Conservation (phyloP, 1,140 invertebrate genomes). For the Ceratoteleas bidentatus region DNA sequence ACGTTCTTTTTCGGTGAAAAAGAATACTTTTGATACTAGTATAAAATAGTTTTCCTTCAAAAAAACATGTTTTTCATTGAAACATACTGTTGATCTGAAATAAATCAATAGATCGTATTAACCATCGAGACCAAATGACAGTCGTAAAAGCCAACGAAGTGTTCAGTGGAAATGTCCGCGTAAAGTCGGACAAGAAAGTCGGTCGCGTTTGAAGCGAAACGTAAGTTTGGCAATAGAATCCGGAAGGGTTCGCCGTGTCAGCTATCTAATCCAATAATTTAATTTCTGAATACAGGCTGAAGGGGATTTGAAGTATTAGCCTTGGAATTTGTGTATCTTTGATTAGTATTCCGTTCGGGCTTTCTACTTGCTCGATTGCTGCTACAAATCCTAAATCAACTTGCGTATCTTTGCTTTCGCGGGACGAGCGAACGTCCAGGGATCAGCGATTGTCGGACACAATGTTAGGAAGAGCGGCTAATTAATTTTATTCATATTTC, state of each 20-base stretch:
- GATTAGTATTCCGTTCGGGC: slow-evolving; percentile 81
- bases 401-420: slow-evolving; percentile 69
- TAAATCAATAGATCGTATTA: too few species aligned
- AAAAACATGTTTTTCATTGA: too few species aligned
- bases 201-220: slow-evolving; percentile 17
- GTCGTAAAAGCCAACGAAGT: neutral
- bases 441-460: slow-evolving; percentile 63
- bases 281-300: slow-evolving; percentile 79
- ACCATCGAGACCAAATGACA: neutral
- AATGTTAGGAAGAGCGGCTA: slow-evolving; percentile 51
- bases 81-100: too few species aligned
- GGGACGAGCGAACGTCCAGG: slow-evolving; percentile 50
- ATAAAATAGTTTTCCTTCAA: too few species aligned
- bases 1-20: too few species aligned
- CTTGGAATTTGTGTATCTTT: slow-evolving; percentile 81
- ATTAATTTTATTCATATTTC: slow-evolving; percentile 65
- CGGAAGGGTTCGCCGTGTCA: slow-evolving; percentile 72
- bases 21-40: too few species aligned
- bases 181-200: slow-evolving; percentile 18
- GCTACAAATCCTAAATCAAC: slow-evolving; percentile 80
- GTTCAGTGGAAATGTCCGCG: slow-evolving; percentile 22
- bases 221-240: slow-evolving; percentile 50
- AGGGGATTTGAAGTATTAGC: slow-evolving; percentile 82
- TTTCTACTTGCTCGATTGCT: slow-evolving; percentile 77
- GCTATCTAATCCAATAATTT: slow-evolving; percentile 81